Conservation (phyloP, 2,113 vertebrate genomes). For the Salminus brasiliensis region DNA sequence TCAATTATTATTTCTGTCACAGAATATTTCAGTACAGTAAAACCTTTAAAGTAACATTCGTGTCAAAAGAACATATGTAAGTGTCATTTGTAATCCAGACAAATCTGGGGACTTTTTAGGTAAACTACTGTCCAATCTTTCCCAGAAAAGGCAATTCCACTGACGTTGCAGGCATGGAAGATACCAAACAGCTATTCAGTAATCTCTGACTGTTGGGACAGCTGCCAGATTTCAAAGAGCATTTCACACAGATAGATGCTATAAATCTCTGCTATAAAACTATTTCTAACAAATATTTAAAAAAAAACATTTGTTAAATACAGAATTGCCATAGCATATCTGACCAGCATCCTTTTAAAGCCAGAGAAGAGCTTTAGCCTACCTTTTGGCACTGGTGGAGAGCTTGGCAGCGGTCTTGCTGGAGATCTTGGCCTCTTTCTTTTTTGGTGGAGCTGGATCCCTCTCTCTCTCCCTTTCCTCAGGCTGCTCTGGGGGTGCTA, state of each 20-base stretch:
- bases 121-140: background rate
- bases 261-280: background rate
- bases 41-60: too few relatives aligned
- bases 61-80: too few relatives aligned
- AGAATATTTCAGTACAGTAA: too few relatives aligned
- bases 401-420: conserved; percentile 96
- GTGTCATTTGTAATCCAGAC: too few relatives aligned
- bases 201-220: background rate
- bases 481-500: conserved; percentile 77
- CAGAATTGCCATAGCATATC: background rate
- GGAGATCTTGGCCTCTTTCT: conserved; percentile 95
- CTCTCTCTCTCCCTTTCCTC: conserved; percentile 67
- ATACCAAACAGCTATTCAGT: conserved; percentile 1
- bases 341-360: too few relatives aligned
- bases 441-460: conserved; percentile 91
- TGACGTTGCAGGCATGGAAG: background rate
- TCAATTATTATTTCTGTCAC: too few relatives aligned
- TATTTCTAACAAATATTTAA: background rate
- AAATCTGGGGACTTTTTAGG: too few relatives aligned
- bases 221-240: background rate
- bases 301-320: background rate
- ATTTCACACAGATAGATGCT: background rate
- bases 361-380: background rate
- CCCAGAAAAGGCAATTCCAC: background rate
- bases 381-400: conserved; percentile 98